Conservation (phyloP, 2,888 invertebrate species). For the Venusia cambrica region DNA sequence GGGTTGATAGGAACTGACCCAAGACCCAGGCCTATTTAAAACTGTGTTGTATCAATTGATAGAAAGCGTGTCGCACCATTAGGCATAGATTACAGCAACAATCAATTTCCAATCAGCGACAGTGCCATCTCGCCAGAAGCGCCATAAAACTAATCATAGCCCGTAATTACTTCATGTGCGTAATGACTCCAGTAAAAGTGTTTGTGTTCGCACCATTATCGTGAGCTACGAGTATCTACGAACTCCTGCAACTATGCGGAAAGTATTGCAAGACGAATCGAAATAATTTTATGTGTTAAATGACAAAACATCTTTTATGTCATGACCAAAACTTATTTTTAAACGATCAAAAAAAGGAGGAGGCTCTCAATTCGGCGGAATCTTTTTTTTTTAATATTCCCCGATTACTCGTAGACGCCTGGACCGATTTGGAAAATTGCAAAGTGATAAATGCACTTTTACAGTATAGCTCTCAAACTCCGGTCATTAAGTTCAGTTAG, state of each 20-base stretch:
- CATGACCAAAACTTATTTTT: too few relatives aligned
- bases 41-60: slow-evolving; percentile 2
- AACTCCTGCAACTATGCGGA: slow-evolving; percentile 24
- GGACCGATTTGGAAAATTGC: too few relatives aligned
- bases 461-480: slow-evolving; percentile 2
- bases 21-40: too few relatives aligned
- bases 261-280: background rate
- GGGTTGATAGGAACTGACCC: too few relatives aligned
- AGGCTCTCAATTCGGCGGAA: too few relatives aligned
- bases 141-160: slow-evolving; percentile 28
- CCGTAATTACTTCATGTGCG: slow-evolving; percentile 33
- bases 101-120: slow-evolving; percentile 35
- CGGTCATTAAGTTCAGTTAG: slow-evolving; percentile 69
- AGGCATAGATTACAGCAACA: slow-evolving; percentile 39
- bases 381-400: too few relatives aligned
- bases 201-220: slow-evolving; percentile 70
- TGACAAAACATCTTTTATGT: too few relatives aligned
- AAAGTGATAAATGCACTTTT: slow-evolving; percentile 4
- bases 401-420: too few relatives aligned
- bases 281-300: too few relatives aligned
- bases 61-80: slow-evolving; percentile 32
- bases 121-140: slow-evolving; percentile 18
- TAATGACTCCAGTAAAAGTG: slow-evolving; percentile 59
- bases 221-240: slow-evolving; percentile 31
- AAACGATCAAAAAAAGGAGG: too few relatives aligned